Base-by-base conservation (phyloP, 2,888 invertebrate genomes). In the Parthenolecanium corni region DNA sequence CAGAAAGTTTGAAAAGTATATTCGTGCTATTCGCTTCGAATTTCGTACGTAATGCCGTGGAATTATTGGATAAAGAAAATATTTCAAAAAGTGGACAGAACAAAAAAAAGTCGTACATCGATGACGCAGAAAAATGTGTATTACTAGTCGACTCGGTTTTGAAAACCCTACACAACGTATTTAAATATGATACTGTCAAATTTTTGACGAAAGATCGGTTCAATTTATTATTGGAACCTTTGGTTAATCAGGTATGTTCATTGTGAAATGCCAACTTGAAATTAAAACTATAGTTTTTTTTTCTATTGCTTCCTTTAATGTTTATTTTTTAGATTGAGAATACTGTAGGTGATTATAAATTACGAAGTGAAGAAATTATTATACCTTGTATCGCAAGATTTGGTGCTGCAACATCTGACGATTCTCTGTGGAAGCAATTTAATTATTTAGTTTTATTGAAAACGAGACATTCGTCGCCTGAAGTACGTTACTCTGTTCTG, bases 1-100 rank as follows among this genome's bases (percentile, higher is more conserved):
- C 92, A 0, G 85, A 86, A 61, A 82, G 83, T 65, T 75, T 96
- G 3, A 89, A 91, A 73, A 86, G 89, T 4, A 75, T 96, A 0
- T 95, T 94, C 73, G 85, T 89, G 0, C 75, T 91, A n/a, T 95
- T 94, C 72, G 90, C 92, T 52, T 85, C 85, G 0, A 86, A 89
- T 70, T 85, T 92, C 69, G 76, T 94, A 16, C 83, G 84, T 70
- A 86, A 92, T 72, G 85, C 89, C 0, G 84, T 89, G 0, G 77
- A 81, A 1, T 73, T 89, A n/a, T 74, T 89, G 14, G 81, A 82
- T 64, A 74, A 78, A 40, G 85, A 85, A 70, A 89, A 90, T 72
- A 75, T 74, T 2, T 76, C 77, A 12, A 81, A 84, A 73, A 76
- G 53, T n/a, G 69, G 67, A 68, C 71, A 70, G 62, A 47, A 53